phyloP scores from a whole-genome alignment of 2,797 vertebrate genomes.

The Centroberyx gerrardi region DNA sequence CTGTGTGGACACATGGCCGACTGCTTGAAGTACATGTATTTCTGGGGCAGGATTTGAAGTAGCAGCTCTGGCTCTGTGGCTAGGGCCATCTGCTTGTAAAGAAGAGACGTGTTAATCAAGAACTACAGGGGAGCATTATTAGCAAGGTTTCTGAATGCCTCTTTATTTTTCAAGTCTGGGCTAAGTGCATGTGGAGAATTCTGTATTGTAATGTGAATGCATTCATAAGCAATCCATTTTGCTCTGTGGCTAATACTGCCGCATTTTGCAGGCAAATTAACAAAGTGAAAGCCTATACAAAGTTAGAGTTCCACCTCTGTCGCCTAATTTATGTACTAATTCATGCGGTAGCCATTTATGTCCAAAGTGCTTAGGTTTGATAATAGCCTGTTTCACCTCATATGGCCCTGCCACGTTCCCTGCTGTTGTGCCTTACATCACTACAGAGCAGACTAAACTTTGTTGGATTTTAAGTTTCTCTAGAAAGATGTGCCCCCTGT shows the following conservation, averaged over 20 bases:
- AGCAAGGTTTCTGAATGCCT: conserved; percentile 7
- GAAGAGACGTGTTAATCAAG: conserved; percentile 41
- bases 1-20: conserved; percentile 30
- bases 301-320: conserved; percentile 2
- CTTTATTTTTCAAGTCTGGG: conserved; percentile 1
- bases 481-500: conserved; percentile 37
- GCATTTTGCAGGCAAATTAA: conserved; percentile 3
- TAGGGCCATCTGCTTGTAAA: conserved; percentile 60
- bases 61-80: conserved; percentile 39
- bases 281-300: conserved; percentile 11
- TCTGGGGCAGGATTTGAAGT: conserved; percentile 36
- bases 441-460: conserved; percentile 11
- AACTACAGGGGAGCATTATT: conserved; percentile 40
- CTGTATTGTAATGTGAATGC: background rate
- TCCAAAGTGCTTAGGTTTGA: background rate
- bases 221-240: conserved; percentile 21
- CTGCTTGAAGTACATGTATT: conserved; percentile 36
- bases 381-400: conserved; percentile 15
- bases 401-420: background rate
- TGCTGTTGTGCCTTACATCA: background rate
- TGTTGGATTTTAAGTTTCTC: conserved; percentile 15
- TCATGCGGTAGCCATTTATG: conserved; percentile 7
- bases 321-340: background rate
- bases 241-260: background rate
- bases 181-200: conserved; percentile 8